A percentile compares a stretch with the other conserved stretches of the same genome.
Conservation (phyloP, 2,888 invertebrate species). For the Kuschelorhynchus macadamiae region DNA sequence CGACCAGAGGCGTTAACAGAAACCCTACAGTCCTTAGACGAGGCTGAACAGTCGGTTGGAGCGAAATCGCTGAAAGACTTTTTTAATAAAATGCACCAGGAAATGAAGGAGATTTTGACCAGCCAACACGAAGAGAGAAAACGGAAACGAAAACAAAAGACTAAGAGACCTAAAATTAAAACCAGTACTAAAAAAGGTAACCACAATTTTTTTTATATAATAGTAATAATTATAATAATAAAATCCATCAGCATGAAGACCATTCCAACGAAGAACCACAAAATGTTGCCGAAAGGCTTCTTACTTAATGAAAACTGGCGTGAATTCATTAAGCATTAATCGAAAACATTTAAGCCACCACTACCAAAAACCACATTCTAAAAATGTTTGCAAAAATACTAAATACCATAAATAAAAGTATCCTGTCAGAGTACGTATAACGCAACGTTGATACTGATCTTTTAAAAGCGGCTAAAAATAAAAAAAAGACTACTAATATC, state of each 20-base stretch:
- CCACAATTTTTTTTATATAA: background rate
- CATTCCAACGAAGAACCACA: too few species aligned
- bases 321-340: too few species aligned
- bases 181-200: conserved; percentile 2
- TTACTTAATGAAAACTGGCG: too few species aligned
- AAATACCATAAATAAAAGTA: too few species aligned
- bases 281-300: too few species aligned
- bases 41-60: conserved; percentile 50
- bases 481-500: too few species aligned
- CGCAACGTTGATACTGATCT: too few species aligned
- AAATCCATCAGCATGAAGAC: background rate
- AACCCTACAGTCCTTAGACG: conserved; percentile 32
- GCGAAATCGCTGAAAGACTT: conserved; percentile 55
- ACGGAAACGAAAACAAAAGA: conserved; percentile 39
- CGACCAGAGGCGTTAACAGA: background rate
- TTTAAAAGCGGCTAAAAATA: too few species aligned
- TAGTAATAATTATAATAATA: background rate
- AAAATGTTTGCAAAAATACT: too few species aligned
- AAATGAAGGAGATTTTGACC: conserved; percentile 49
- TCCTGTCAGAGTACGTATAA: too few species aligned
- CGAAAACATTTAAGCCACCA: too few species aligned
- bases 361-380: too few species aligned
- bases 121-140: conserved; percentile 39
- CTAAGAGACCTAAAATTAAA: conserved; percentile 19
- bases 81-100: conserved; percentile 53